phyloP scores from a whole-genome alignment of 2,797 vertebrate genomes.

The Presbytis comata region DNA sequence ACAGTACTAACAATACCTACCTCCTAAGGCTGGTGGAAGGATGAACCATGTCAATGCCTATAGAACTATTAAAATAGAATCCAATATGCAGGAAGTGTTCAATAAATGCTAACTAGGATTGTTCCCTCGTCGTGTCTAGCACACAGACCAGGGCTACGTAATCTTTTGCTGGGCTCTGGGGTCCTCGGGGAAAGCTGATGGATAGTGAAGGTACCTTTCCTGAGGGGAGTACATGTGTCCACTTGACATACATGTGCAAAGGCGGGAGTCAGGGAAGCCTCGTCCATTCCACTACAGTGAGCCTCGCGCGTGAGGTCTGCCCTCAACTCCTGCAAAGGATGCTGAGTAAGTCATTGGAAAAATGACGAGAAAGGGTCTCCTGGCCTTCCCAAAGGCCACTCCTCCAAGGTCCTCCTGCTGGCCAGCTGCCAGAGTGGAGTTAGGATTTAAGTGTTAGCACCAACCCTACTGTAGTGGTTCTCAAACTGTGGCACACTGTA shows the following conservation, averaged over 20 bases:
- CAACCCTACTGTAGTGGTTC: not conserved
- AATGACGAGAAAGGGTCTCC: not conserved
- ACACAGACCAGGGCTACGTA: not conserved
- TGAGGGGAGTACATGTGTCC: not conserved
- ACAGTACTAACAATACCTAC: not conserved
- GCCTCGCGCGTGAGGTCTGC: not conserved
- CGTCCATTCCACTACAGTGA: not conserved
- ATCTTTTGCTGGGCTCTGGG: no score
- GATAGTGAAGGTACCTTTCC: not conserved
- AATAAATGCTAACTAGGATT: not conserved
- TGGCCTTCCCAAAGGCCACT: not conserved
- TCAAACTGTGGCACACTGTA: not conserved
- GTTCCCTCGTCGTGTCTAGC: rapidly evolving
- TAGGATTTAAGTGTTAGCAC: not conserved
- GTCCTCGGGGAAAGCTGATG: not conserved
- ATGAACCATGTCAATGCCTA: not conserved
- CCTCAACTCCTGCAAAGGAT: no score
- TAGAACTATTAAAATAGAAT: not conserved
- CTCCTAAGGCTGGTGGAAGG: not conserved
- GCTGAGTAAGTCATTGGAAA: not conserved
- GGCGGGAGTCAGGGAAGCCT: no score
- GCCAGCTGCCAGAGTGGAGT: not conserved
- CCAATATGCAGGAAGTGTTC: not conserved
- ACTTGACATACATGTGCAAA: not conserved
- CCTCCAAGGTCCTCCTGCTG: not conserved